Conservation (phyloP, 35 echinoderm and acorn worm genomes). For the Ptychodera flava region DNA sequence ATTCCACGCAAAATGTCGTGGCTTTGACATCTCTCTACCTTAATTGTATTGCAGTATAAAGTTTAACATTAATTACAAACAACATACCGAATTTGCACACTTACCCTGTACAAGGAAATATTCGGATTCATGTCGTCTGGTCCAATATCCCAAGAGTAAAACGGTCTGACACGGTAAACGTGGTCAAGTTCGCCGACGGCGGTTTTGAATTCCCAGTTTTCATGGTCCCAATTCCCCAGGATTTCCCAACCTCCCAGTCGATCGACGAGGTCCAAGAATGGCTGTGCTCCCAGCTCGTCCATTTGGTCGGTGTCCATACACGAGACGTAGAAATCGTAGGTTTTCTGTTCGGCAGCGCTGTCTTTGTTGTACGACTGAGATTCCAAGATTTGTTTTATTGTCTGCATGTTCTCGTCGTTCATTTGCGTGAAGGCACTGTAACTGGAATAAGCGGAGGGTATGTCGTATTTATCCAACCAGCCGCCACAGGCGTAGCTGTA, state of each 20-base stretch:
- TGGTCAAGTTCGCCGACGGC: not conserved
- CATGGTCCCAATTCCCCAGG: not conserved
- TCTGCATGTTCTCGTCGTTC: constrained; percentile 34
- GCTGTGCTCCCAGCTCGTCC: not conserved
- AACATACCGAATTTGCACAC: no score
- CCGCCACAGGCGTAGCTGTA: constrained; percentile 93
- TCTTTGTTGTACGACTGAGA: not conserved
- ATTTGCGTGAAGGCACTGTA: constrained; percentile 44
- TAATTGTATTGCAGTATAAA: no score
- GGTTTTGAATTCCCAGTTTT: not conserved
- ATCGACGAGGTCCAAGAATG: not conserved
- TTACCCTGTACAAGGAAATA: not conserved
- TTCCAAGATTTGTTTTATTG: not conserved
- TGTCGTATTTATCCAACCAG: constrained; percentile 44
- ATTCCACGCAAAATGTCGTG: no score
- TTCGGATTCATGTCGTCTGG: not conserved
- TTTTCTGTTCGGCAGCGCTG: not conserved
- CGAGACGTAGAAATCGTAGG: not conserved
- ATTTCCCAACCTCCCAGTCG: not conserved
- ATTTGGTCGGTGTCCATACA: not conserved
- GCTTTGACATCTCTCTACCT: no score
- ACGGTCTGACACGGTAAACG: not conserved
- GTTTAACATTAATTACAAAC: no score
- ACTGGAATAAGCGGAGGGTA: constrained; percentile 55
- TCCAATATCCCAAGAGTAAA: not conserved